Evolutionary conservation across 37 sponge, comb jelly and placozoan genomes (phyloP).

Genomic region (Cladorhizidae sp.): DNA sequence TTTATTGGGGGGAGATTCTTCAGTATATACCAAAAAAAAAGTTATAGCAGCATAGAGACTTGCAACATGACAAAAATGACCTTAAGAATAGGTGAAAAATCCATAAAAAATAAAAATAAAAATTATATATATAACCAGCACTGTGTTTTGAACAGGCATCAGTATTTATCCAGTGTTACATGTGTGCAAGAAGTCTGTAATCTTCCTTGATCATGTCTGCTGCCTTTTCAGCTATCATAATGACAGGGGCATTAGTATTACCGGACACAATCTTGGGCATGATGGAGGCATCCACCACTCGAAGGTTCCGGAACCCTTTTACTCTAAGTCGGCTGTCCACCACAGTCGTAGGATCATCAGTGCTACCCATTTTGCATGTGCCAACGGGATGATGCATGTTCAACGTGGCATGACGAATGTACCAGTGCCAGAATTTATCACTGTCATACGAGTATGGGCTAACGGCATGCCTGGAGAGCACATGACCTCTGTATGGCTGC

Average conservation of each 20-base stretch:
- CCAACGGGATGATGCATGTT: constrained; percentile 66
- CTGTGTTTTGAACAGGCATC: too few species aligned
- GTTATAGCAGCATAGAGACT: too few species aligned
- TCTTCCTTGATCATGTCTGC: constrained; percentile 89
- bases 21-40: too few species aligned
- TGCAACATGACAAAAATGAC: too few species aligned
- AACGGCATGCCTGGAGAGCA: constrained; percentile 10
- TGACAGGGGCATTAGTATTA: constrained; percentile 70
- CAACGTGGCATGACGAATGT: constrained; percentile 46
- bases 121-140: too few species aligned
- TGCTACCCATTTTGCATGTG: constrained; percentile 83
- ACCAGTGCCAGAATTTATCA: constrained; percentile 78
- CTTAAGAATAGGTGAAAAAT: neutral
- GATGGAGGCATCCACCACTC: constrained; percentile 89
- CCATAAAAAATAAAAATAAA: neutral
- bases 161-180: neutral
- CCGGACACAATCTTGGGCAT: constrained; percentile 81
- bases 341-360: constrained; percentile 63
- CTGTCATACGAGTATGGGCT: constrained; percentile 42
- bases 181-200: neutral
- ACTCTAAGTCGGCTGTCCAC: constrained; percentile 76
- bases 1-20: too few species aligned
- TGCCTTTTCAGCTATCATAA: constrained; percentile 92
- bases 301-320: constrained; percentile 64
- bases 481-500: neutral